phyloP scores from a whole-genome alignment of 2,888 invertebrate species.

The Andrena bicolor region DNA sequence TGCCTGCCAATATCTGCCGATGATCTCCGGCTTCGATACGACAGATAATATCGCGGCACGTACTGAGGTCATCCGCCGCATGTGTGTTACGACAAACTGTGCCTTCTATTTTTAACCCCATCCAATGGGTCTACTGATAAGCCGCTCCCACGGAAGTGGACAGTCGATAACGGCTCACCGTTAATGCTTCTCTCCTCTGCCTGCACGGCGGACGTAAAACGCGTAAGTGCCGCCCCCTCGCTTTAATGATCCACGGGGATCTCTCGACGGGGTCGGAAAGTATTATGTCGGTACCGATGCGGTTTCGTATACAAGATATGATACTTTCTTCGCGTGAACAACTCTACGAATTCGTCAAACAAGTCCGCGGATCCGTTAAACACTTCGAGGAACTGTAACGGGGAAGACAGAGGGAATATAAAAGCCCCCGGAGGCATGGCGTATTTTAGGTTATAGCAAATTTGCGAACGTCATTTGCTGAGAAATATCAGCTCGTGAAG shows the following conservation, averaged over 20 bases:
- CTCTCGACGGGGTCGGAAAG: not conserved
- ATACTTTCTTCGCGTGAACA: not conserved
- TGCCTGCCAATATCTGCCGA: constrained; percentile 37
- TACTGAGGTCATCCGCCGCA: constrained; percentile 29
- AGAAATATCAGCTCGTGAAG: too few relatives aligned
- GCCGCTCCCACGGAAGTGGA: constrained; percentile 55
- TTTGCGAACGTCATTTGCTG: too few relatives aligned
- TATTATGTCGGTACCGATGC: not conserved
- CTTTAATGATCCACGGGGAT: constrained; percentile 18
- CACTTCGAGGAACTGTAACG: not conserved
- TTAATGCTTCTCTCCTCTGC: constrained; percentile 17
- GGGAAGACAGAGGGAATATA: not conserved
- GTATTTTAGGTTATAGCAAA: not conserved
- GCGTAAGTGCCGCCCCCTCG: not conserved
- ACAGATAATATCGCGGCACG: constrained; percentile 33
- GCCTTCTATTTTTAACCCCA: constrained; percentile 62
- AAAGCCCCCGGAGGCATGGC: not conserved
- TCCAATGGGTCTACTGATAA: constrained; percentile 47
- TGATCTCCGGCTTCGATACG: constrained; percentile 32
- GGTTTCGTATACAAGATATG: not conserved
- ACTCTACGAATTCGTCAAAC: not conserved
- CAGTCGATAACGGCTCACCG: constrained; percentile 43
- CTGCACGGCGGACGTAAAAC: not conserved
- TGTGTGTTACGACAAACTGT: constrained; percentile 14
- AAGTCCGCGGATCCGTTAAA: not conserved